Conservation (phyloP, 2,888 invertebrate species). For the Adelphocoris suturalis region DNA sequence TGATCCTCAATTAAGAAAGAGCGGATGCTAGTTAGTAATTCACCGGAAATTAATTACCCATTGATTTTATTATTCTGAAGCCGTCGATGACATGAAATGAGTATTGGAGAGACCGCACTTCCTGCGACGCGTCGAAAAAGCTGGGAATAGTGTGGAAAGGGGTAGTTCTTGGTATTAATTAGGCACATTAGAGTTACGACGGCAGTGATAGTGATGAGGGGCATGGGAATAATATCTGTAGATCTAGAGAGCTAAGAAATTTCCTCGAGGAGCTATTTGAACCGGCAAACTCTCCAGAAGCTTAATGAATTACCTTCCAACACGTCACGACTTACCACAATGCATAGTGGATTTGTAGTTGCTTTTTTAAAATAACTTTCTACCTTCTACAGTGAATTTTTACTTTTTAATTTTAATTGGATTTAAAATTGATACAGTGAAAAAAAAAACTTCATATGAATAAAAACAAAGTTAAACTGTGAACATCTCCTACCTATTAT, state of each 20-base stretch:
- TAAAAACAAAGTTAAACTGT: too few species aligned
- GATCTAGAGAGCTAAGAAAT: neutral
- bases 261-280: neutral
- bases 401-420: too few species aligned
- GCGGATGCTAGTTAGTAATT: conserved; percentile 5
- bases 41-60: conserved; percentile 3
- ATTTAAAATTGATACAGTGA: too few species aligned
- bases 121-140: neutral
- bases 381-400: too few species aligned
- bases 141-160: neutral
- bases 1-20: neutral
- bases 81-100: neutral
- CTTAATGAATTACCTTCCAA: neutral
- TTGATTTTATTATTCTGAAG: neutral
- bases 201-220: neutral
- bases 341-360: too few species aligned
- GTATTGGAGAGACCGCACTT: neutral
- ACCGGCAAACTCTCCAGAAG: neutral
- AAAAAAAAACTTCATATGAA: too few species aligned
- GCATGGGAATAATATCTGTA: neutral
- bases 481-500: too few species aligned
- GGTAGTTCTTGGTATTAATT: conserved; percentile 1
- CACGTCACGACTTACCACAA: neutral
- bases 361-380: too few species aligned
- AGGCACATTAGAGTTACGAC: neutral